Evolutionary conservation across 2,888 invertebrate species (phyloP).

Genomic region (Drosophila neotestacea): DNA sequence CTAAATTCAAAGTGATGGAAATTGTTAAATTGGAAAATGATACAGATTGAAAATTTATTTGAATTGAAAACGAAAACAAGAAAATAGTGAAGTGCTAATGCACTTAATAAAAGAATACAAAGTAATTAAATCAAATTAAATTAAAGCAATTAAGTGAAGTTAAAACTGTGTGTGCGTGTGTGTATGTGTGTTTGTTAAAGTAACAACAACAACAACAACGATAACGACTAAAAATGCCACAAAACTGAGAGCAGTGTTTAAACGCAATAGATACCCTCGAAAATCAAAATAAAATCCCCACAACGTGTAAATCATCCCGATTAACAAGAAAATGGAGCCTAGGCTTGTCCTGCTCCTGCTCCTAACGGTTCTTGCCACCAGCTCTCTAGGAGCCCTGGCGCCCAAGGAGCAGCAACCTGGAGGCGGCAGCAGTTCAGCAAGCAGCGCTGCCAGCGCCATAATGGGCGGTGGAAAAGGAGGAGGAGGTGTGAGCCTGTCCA

Average conservation of each 20-base stretch:
- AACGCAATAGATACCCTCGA: conserved; percentile 32
- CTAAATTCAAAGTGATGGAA: conserved; percentile 62
- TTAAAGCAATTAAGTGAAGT: conserved; percentile 30
- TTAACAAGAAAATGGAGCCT: conserved; percentile 41
- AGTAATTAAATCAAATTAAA: conserved; percentile 17
- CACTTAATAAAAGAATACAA: conserved; percentile 10
- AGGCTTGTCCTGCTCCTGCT: conserved; percentile 26
- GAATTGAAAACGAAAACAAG: neutral
- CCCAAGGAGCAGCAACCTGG: conserved; percentile 34
- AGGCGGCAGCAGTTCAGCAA: conserved; percentile 11
- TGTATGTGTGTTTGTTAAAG: conserved; percentile 10
- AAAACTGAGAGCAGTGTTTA: conserved; percentile 29
- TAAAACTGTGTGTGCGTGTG: conserved; percentile 33
- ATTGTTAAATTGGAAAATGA: conserved; percentile 38
- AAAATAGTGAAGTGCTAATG: conserved; percentile 15
- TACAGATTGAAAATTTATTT: conserved; percentile 13
- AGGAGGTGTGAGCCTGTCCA: conserved; percentile 64
- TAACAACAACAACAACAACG: conserved; percentile 2
- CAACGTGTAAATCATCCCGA: neutral
- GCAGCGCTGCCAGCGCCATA: conserved; percentile 64
- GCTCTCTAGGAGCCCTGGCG: conserved; percentile 36
- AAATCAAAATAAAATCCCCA: conserved; percentile 19
- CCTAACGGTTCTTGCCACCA: conserved; percentile 1
- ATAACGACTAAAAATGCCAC: conserved; percentile 57
- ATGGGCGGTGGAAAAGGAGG: conserved; percentile 32